Base-by-base conservation (phyloP, 2,888 invertebrate species). In the Campoplex capitator region DNA sequence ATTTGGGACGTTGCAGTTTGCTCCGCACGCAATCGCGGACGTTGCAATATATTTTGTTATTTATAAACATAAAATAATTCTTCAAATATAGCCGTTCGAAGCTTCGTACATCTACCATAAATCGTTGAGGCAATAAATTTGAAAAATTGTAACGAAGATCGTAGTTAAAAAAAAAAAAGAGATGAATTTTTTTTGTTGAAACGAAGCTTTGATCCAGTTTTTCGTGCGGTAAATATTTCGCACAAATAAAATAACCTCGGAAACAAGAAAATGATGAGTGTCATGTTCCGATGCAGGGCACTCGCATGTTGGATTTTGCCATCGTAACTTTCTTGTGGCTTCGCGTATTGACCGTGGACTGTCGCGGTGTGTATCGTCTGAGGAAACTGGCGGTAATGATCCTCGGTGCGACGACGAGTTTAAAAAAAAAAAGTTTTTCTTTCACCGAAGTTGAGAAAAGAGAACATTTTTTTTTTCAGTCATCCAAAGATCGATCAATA, bases 21-120 rank as follows among this genome's bases (percentile, higher is more conserved):
- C 71, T 77, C 76, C 77, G 74, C 85, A 85, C 77, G 85, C 85
- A 65, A 85, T 71, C 70, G 77, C 68, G 74, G 67, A 67, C 77
- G 77, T 28, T 28, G 70, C 35, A 32, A 65, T 71, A 54, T 73
- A 65, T 71, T 71, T 42, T 68, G 56, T 56, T 56, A 68, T 68
- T 35, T 51, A 77, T 67, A 42, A 54, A 77, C 28, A 54, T 3
- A 35, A 38, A 16, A 18, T 79, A 68, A 54, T 38, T 45, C 13
- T 32, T 62, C 4, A 62, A 32, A 13, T 16, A 6, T 4, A 32
- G 6, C 32, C 62, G 0, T 62, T 62, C 4, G 16, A 16, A 28
- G 13, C 16, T 16, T 62, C 13, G 32, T 62, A 32, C 62, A 16
- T 32, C 32, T 32, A 7, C 62, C 32, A 62, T 62, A 32, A 32